A percentile compares a stretch with the other conserved stretches of the same genome.
Evolutionary conservation across 2,888 invertebrate genomes (phyloP).

Genomic region (Leptinotarsa haldemani): DNA sequence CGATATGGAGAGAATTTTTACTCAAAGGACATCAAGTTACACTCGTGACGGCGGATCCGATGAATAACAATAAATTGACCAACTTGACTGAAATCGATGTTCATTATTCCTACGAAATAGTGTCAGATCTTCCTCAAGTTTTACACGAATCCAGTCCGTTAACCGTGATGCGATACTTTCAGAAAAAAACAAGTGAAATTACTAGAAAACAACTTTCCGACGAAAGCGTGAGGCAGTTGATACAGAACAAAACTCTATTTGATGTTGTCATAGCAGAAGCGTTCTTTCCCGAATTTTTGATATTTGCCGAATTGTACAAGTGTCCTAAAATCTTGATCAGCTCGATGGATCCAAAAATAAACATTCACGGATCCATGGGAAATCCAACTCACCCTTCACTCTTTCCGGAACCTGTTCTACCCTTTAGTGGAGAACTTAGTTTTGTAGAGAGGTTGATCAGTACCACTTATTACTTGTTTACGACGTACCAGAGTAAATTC

Average conservation of each 20-base stretch:
- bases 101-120: constrained; percentile 55
- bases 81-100: constrained; percentile 65
- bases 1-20: constrained; percentile 51
- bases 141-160: constrained; percentile 9
- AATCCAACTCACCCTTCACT: constrained; percentile 47
- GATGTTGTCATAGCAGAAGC: constrained; percentile 54
- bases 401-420: constrained; percentile 42
- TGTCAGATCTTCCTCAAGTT: neutral
- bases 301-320: constrained; percentile 48
- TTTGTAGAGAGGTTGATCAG: constrained; percentile 58
- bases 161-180: neutral
- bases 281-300: constrained; percentile 43
- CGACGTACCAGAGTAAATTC: constrained; percentile 1
- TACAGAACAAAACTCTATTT: constrained; percentile 42
- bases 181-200: neutral
- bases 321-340: constrained; percentile 47
- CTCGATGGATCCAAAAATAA: constrained; percentile 42
- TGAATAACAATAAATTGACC: constrained; percentile 59
- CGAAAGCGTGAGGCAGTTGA: constrained; percentile 10
- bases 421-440: constrained; percentile 52
- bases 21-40: constrained; percentile 51
- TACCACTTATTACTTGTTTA: constrained; percentile 30
- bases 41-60: constrained; percentile 49
- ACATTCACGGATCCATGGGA: constrained; percentile 43
- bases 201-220: constrained; percentile 3